A percentile compares a stretch with the other conserved stretches of the same genome.
These are phyloP conservation scores for Oxyura jamaicensis DNA, from an alignment of 2,113 vertebrate species.

Conservation along the genomic window DNA sequence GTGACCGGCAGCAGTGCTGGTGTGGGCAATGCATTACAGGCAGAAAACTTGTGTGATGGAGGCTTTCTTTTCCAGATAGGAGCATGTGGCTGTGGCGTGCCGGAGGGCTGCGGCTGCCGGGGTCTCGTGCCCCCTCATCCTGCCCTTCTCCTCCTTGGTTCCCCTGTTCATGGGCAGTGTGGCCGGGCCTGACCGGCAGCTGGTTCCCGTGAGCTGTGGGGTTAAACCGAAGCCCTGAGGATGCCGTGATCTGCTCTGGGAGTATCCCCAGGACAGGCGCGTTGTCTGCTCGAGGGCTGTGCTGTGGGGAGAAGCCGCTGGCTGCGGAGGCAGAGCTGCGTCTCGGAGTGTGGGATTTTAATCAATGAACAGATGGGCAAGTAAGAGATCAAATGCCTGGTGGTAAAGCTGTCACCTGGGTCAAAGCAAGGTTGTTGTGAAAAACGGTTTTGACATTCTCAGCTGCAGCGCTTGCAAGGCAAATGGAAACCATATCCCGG, in stretches of 20 bases:
- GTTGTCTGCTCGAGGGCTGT: not conserved
- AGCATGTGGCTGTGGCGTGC: no score
- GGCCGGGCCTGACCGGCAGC: fast-evolving
- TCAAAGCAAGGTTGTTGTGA: conserved; percentile 19
- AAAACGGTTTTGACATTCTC: not conserved
- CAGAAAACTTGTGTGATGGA: not conserved
- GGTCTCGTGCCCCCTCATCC: not conserved
- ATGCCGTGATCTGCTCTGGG: not conserved
- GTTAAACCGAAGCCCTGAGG: not conserved
- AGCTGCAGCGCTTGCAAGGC: not conserved
- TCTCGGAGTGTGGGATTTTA: not conserved
- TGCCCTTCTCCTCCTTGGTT: not conserved
- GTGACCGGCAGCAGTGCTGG: fast-evolving
- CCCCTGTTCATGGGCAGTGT: not conserved
- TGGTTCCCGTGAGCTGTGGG: not conserved
- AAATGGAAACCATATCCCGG: not conserved
- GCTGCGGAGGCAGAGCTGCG: not conserved
- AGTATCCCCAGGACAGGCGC: not conserved
- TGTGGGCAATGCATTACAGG: fast-evolving
- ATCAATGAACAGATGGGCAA: conserved; percentile 20
- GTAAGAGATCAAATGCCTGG: not conserved
- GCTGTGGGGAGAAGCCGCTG: not conserved
- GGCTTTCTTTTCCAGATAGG: not conserved
- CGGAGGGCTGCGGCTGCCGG: no score
- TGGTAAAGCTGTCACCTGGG: conserved; percentile 15